Base-by-base conservation (phyloP, 2,888 invertebrate species). In the Idaea dimidiata region DNA sequence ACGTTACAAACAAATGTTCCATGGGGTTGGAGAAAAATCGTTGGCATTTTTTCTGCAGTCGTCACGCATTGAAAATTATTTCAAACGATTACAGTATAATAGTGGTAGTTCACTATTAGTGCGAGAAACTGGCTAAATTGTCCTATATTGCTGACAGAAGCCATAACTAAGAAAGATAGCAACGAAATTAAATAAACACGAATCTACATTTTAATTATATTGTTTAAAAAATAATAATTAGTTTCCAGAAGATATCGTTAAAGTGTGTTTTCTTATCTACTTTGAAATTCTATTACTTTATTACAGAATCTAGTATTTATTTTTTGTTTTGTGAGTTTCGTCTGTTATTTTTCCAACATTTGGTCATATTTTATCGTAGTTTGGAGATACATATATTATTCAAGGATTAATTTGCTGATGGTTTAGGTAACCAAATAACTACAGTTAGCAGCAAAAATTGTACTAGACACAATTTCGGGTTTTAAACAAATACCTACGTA, bases 401-500 rank as follows among this genome's bases (percentile, higher is more conserved):
- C 17, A 65, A 59, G 58, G 10, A 61, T 61, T 60, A 59, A 62
- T 65, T 65, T 62, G 57, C 57, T 63, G 66, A 66, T 64, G 63
- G 56, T 62, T 43, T 43, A 43, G 43, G 43, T 43, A 43, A 24
- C 24, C 24, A 24, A 43, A 43, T 14, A 43, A 10, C 14, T 43
- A 10, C 43, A 43, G 43, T 43, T 3, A 43, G 43, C 10, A 43
- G 43, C 43, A 43, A 43, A 43, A 43, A 24, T 3, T 3, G 10
- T 43, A 43, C 10, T 14, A 14, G 7, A 33, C 8, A 43, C 43
- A 10, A 43, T 5, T 43, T 8, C 7, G 43, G 5, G 10, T 43
- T 43, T 43, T 3, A 43, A 43, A 43, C 8, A 8, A 43, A 24
- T 3, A 24, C 5, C 24, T 24, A 24, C 5, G 24, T 24, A 24